A percentile compares a stretch with the other conserved stretches of the same genome.
These are phyloP conservation scores for Xenopus petersii DNA, from an alignment of 2,797 vertebrate species.

Conservation along the genomic window DNA sequence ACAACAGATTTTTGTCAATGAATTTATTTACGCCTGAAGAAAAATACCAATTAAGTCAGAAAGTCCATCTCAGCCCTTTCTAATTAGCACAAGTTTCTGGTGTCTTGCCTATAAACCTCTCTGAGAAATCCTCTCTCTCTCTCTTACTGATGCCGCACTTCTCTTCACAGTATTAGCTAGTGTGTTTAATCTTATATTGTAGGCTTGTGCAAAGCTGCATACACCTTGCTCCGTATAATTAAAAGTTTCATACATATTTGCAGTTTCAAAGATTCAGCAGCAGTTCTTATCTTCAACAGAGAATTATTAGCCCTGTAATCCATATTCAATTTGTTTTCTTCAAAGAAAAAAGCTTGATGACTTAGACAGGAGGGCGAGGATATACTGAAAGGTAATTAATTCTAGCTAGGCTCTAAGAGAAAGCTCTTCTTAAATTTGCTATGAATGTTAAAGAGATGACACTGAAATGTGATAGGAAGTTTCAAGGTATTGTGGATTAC, in stretches of 20 bases:
- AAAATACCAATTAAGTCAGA: no score
- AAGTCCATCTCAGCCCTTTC: no score
- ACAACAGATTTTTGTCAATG: no score
- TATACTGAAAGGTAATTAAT: slow-evolving; percentile 9
- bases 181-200: not conserved
- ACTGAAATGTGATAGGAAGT: not conserved
- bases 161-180: not conserved
- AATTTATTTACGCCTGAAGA: no score
- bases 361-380: not conserved
- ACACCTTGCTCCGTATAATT: not conserved
- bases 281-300: not conserved
- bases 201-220: not conserved
- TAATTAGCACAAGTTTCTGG: not conserved
- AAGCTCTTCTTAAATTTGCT: not conserved
- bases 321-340: slow-evolving; percentile 12
- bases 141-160: not conserved
- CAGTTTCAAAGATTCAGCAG: not conserved
- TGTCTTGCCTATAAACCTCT: not conserved
- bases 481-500: not conserved
- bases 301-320: slow-evolving; percentile 6
- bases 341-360: not conserved
- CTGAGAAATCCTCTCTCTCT: not conserved
- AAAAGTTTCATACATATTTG: slow-evolving; percentile 6
- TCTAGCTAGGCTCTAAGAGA: not conserved
- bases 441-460: not conserved